Percentiles rank a stretch among this genome's conserved stretches.
These are phyloP conservation scores for Mus caroli DNA, from an alignment of 2,797 vertebrate species.

Conservation along the genomic window DNA sequence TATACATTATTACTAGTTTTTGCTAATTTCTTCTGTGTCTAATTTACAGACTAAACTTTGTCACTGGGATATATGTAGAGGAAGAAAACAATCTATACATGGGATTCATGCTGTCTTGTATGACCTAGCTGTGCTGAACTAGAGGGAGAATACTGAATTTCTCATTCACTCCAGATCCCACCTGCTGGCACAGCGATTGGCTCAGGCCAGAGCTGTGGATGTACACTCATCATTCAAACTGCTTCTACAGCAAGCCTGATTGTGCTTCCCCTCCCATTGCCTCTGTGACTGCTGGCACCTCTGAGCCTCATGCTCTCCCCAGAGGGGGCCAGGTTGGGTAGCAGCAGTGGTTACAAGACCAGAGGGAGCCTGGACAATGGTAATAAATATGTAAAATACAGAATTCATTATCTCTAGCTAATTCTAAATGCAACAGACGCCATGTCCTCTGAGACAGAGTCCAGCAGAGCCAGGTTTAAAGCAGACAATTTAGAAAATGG, in stretches of 20 bases:
- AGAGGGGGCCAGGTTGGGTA: slow-evolving; percentile 71
- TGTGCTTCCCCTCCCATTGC: background rate
- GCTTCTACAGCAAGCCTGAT: background rate
- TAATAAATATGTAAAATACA: slow-evolving; percentile 90
- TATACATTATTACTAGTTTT: slow-evolving; percentile 12
- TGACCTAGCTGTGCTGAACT: background rate
- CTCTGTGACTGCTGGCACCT: background rate
- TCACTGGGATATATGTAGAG: background rate
- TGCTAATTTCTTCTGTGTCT: background rate
- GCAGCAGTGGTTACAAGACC: slow-evolving; percentile 86
- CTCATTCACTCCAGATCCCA: background rate
- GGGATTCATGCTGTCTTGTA: background rate
- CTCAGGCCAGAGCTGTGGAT: background rate
- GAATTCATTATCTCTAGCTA: slow-evolving; percentile 85
- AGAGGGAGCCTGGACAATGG: slow-evolving; percentile 84
- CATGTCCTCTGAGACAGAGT: slow-evolving; percentile 84
- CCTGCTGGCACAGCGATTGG: background rate
- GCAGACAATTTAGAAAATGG: slow-evolving; percentile 60
- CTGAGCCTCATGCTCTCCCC: slow-evolving; percentile 52
- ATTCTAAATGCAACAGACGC: slow-evolving; percentile 87
- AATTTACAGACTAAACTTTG: slow-evolving; percentile 4
- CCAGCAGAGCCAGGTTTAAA: slow-evolving; percentile 76
- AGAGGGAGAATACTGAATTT: background rate
- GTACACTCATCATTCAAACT: background rate
- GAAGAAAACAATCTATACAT: background rate